A percentile compares a stretch with the other conserved stretches of the same genome.
Conservation (phyloP, 2,888 invertebrate genomes). For the Strigamia maritima region DNA sequence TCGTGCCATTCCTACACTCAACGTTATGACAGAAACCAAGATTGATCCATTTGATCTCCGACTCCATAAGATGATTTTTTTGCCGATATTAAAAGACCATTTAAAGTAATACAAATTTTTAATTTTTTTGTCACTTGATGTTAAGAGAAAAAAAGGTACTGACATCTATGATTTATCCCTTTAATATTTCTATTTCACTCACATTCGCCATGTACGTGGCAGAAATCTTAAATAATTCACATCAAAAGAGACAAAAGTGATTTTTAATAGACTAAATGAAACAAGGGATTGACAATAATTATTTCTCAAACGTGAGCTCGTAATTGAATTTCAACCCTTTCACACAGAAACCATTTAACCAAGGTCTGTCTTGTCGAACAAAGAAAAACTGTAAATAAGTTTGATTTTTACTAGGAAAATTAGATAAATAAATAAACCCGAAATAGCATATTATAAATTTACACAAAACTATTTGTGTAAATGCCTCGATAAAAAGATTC, state of each 20-base stretch:
- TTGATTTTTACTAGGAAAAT: background rate
- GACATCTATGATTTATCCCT: background rate
- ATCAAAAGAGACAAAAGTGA: slow-evolving; percentile 17
- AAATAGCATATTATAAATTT: background rate
- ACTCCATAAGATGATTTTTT: background rate
- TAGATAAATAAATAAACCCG: background rate
- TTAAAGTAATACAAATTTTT: background rate
- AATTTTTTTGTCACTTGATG: background rate
- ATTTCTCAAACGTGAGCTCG: background rate
- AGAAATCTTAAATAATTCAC: slow-evolving; percentile 15
- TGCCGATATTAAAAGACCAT: background rate
- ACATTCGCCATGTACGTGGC: background rate
- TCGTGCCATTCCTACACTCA: background rate
- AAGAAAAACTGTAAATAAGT: background rate
- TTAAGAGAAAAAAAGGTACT: background rate
- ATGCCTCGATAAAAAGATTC: background rate
- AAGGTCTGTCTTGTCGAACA: background rate
- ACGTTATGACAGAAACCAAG: background rate
- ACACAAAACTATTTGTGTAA: background rate
- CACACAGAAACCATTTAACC: background rate
- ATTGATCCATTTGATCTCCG: slow-evolving; percentile 15
- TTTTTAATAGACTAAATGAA: slow-evolving; percentile 33
- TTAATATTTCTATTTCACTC: background rate
- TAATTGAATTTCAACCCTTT: slow-evolving; percentile 26
- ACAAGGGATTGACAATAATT: slow-evolving; percentile 22